phyloP scores from a whole-genome alignment of 2,888 invertebrate species.

The Morpho helenor region DNA sequence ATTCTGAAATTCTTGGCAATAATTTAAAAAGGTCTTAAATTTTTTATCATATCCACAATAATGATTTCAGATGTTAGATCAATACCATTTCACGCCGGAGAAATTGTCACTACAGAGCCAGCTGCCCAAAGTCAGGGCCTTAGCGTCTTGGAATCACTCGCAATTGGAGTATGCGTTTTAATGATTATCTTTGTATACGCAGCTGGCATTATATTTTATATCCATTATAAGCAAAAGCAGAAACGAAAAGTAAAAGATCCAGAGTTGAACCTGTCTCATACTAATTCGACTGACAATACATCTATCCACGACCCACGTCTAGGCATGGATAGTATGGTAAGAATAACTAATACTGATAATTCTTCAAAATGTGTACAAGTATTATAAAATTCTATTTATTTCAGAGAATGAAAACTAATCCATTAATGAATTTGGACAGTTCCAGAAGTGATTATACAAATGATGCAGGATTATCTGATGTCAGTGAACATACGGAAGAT shows the following conservation, averaged over 20 bases:
- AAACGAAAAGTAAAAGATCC: constrained; percentile 72
- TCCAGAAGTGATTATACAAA: constrained; percentile 52
- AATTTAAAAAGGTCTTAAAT: background rate
- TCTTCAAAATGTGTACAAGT: background rate
- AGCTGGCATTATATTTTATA: constrained; percentile 89
- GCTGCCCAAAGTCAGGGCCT: constrained; percentile 79
- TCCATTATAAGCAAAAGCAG: constrained; percentile 85
- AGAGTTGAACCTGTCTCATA: constrained; percentile 54
- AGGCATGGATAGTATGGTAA: constrained; percentile 69
- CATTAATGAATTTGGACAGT: constrained; percentile 55
- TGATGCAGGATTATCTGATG: constrained; percentile 63
- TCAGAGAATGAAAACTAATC: constrained; percentile 70
- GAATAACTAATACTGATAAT: constrained; percentile 16
- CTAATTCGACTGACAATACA: constrained; percentile 53
- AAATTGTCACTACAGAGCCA: constrained; percentile 70
- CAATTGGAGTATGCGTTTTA: constrained; percentile 89
- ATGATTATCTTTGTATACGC: constrained; percentile 90
- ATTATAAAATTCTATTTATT: background rate
- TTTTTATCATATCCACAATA: background rate
- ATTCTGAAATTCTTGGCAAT: no score
- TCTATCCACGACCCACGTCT: constrained; percentile 61
- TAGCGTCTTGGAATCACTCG: constrained; percentile 87
- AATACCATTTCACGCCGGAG: constrained; percentile 85
- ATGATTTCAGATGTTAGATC: constrained; percentile 84
- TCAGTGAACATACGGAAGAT: constrained; percentile 62